Evolutionary conservation across 2,113 vertebrate genomes (phyloP), one percentile per base, ranked within the genome.

Genomic region (Oryzias javanicus): DNA sequence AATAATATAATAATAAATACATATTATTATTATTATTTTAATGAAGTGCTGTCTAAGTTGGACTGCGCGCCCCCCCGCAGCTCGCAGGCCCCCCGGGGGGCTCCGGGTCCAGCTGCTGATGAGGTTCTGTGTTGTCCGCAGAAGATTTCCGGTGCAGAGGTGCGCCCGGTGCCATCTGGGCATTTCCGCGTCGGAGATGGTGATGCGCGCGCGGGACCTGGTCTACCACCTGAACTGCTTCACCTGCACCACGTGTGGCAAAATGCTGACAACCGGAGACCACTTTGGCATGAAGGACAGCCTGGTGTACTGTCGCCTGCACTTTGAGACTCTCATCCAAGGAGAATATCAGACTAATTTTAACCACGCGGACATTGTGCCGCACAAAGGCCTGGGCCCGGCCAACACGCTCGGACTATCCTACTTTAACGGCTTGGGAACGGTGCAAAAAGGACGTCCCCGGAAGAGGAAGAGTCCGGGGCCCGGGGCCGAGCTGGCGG

Each of bases 231-330:
- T 99, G 87, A 98, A 97, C 70, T 99, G 97, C 86, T 99, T 99
- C 92, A 98, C 96, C 48, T 99, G 97, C 90, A 95, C 94, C 78
- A 96, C 95, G 45, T 99, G 97, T 91, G 97, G 94, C 94, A 98
- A 98, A 92, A 97, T 96, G 94, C 91, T 99, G 76, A 98, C 94
- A 86, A 98, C 97, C 50, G 97, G 96, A 55, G 97, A 99, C 85
- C 97, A 99, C 91, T 99, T 98, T 89, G 97, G 96, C 84, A 98
- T 99, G 96, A 98, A 98, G 91, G 97, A 98, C 94, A 97, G 93
- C 88, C 92, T 98, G 85, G 97, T 99, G 81, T 99, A 99, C 88
- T 99, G 97, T 85, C 95, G 97, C 66, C 92, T 97, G 88, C 97
- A 99, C 91, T 99, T 99, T 93, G 97, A 99, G 91, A 94, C 94